A percentile compares a stretch with the other conserved stretches of the same genome.
Conservation (phyloP, 2,797 vertebrate species). For the Oceanodroma leucorhoa region DNA sequence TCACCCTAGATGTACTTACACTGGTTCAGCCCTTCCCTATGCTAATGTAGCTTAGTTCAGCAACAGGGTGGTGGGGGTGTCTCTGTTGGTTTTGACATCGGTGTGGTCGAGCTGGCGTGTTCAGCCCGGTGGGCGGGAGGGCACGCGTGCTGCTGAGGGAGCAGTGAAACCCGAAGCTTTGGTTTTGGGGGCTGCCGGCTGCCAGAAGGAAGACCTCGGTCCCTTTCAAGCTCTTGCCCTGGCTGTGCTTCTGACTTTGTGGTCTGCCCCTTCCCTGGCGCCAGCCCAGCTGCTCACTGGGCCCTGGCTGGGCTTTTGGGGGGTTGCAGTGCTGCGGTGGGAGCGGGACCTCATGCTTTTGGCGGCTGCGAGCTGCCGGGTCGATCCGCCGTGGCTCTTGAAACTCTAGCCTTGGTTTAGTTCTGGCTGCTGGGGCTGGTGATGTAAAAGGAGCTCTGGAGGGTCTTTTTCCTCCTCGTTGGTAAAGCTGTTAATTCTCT, state of each 20-base stretch:
- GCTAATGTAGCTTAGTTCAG: not conserved
- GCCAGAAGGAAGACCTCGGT: not conserved
- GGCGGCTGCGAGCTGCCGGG: fast-evolving
- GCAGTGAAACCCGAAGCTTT: not conserved
- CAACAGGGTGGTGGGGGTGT: fast-evolving
- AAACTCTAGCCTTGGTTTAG: not conserved
- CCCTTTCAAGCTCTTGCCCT: not conserved
- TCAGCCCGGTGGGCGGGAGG: not conserved
- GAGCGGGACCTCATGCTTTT: not conserved
- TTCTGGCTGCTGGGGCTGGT: not conserved
- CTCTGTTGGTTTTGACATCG: not conserved
- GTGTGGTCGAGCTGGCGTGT: fast-evolving
- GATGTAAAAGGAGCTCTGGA: not conserved
- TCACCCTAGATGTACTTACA: not conserved
- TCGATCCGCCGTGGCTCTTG: not conserved
- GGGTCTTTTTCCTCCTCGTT: not conserved
- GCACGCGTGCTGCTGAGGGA: not conserved
- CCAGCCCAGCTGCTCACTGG: not conserved
- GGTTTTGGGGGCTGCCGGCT: not conserved
- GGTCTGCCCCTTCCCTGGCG: not conserved
- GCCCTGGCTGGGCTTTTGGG: not conserved
- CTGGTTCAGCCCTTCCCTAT: not conserved
- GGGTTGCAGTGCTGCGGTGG: not conserved
- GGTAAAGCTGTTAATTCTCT: not conserved
- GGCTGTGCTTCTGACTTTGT: not conserved